Evolutionary conservation across 2,113 vertebrate genomes (phyloP).

Genomic region (Burhinus bistriatus): DNA sequence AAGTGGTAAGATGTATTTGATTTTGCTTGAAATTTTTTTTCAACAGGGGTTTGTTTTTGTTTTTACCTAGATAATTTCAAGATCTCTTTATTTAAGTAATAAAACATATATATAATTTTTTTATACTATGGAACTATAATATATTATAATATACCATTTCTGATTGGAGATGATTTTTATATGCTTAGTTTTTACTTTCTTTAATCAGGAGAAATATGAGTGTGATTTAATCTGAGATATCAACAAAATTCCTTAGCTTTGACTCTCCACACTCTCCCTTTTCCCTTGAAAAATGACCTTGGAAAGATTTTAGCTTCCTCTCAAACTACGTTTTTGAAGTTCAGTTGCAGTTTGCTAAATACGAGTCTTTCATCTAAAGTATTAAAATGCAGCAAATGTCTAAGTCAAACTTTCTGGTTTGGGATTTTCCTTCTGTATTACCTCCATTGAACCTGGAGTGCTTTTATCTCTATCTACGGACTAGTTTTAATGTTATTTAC

Average conservation of each 20-base stretch:
- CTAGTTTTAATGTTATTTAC: not conserved
- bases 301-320: not conserved
- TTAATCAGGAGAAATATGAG: not conserved
- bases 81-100: not conserved
- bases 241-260: not conserved
- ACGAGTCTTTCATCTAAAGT: not conserved
- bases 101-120: not conserved
- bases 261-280: not conserved
- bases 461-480: not conserved
- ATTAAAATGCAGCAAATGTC: conserved; percentile 16
- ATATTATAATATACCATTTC: not conserved
- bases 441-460: not conserved
- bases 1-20: not conserved
- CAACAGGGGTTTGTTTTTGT: rapidly evolving
- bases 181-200: not conserved
- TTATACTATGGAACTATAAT: not conserved
- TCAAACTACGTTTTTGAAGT: not conserved
- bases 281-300: conserved; percentile 19
- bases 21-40: not conserved
- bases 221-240: not conserved
- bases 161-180: not conserved
- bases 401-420: not conserved
- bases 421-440: not conserved
- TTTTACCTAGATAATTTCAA: not conserved
- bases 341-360: not conserved